These are phyloP conservation scores for Eremobia ochroleuca DNA, from an alignment of 2,888 invertebrate species.

Conservation along the genomic window DNA sequence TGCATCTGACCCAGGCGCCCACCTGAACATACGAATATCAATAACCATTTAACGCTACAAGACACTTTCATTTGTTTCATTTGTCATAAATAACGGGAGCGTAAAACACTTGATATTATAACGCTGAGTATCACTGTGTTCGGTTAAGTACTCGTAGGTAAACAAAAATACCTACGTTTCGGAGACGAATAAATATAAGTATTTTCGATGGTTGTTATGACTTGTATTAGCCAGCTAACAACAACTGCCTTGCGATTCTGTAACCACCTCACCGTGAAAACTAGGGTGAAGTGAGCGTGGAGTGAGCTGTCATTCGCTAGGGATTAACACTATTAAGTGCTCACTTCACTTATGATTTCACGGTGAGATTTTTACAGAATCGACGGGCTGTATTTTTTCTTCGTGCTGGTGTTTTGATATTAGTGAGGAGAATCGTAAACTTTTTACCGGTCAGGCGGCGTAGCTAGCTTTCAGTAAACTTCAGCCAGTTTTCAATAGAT, in stretches of 20 bases:
- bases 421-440: not conserved
- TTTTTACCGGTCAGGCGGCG: not conserved
- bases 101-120: not conserved
- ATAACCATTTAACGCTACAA: not conserved
- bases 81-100: not conserved
- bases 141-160: not conserved
- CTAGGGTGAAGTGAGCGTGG: too few species aligned
- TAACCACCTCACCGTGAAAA: too few species aligned
- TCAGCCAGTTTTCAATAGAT: slow-evolving; percentile 24
- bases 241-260: too few species aligned
- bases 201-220: not conserved
- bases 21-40: slow-evolving; percentile 69
- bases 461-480: not conserved
- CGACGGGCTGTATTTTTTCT: slow-evolving; percentile 8
- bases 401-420: not conserved
- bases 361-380: too few species aligned
- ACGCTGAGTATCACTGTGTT: not conserved
- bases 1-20: slow-evolving; percentile 84
- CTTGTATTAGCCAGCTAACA: not conserved
- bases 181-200: too few species aligned
- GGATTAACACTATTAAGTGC: too few species aligned
- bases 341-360: too few species aligned
- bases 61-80: not conserved
- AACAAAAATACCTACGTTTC: not conserved
- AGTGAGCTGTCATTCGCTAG: too few species aligned